Conservation (phyloP, 2,113 vertebrate species). For the Nanorana parkeri region DNA sequence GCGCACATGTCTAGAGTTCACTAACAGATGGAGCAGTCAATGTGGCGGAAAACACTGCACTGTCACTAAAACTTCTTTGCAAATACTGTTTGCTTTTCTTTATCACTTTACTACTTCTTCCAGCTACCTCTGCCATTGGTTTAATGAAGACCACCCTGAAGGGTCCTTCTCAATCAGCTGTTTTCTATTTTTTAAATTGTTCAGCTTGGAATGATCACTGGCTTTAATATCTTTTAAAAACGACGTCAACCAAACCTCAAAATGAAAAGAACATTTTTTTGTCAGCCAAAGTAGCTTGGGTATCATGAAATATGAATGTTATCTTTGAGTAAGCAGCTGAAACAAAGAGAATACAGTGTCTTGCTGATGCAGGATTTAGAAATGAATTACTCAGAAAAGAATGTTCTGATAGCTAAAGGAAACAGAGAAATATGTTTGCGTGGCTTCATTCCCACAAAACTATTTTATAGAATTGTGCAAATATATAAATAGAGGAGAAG, state of each 20-base stretch:
- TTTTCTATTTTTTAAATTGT: no score
- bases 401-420: conserved; percentile 66
- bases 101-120: no score
- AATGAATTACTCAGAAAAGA: conserved; percentile 64
- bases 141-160: no score
- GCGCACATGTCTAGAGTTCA: no score
- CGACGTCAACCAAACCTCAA: conserved; percentile 44
- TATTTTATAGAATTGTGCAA: not conserved
- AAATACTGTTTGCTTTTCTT: no score
- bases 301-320: conserved; percentile 57
- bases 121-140: no score
- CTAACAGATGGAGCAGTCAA: no score
- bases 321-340: conserved; percentile 57
- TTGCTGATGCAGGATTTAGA: conserved; percentile 62
- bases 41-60: no score
- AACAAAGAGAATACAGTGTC: conserved; percentile 62
- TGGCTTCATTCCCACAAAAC: conserved; percentile 63
- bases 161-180: no score
- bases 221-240: conserved; percentile 24
- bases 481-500: no score
- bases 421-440: conserved; percentile 43
- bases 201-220: no score
- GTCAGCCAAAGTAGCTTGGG: conserved; percentile 41
- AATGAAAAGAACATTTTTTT: conserved; percentile 26
- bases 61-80: no score